Percentiles rank a stretch among this genome's conserved stretches.
Conservation (phyloP, 2,888 invertebrate species). For the Drosophila ezoana region DNA sequence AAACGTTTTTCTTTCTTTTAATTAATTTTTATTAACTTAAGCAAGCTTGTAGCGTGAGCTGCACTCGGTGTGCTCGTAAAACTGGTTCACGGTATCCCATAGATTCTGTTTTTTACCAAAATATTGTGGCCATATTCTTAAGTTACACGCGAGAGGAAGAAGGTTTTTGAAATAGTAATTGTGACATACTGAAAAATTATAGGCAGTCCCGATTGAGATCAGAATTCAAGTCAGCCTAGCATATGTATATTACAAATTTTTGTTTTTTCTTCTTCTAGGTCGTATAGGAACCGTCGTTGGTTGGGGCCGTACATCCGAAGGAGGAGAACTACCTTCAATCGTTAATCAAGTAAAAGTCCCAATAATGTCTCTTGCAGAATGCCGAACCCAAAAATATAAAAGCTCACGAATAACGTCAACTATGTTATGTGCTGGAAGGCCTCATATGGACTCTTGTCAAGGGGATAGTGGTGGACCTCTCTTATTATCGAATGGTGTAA, state of each 20-base stretch:
- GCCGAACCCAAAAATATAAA: slow-evolving; percentile 93
- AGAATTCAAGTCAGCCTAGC: not conserved
- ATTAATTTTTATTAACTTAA: no score
- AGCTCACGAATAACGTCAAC: slow-evolving; percentile 92
- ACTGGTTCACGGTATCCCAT: no score
- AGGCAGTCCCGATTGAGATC: not conserved
- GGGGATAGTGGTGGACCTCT: slow-evolving; percentile 95
- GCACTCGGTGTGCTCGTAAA: no score
- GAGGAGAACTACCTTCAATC: slow-evolving; percentile 91
- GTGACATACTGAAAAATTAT: no score
- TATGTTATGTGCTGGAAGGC: slow-evolving; percentile 94
- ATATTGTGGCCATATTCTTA: no score
- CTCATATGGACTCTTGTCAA: slow-evolving; percentile 93
- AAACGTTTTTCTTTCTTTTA: no score
- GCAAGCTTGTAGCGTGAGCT: no score
- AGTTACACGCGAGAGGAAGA: no score
- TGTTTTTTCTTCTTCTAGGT: slow-evolving; percentile 64
- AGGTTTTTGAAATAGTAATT: no score
- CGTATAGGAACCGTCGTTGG: slow-evolving; percentile 91
- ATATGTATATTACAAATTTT: not conserved
- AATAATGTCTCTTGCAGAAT: slow-evolving; percentile 91
- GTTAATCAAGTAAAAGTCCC: slow-evolving; percentile 94
- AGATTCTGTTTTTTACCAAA: no score
- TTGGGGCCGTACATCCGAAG: slow-evolving; percentile 94
- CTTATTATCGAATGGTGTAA: slow-evolving; percentile 90